Evolutionary conservation across 2,797 vertebrate species (phyloP).

Genomic region (Sebastes vulpes): DNA sequence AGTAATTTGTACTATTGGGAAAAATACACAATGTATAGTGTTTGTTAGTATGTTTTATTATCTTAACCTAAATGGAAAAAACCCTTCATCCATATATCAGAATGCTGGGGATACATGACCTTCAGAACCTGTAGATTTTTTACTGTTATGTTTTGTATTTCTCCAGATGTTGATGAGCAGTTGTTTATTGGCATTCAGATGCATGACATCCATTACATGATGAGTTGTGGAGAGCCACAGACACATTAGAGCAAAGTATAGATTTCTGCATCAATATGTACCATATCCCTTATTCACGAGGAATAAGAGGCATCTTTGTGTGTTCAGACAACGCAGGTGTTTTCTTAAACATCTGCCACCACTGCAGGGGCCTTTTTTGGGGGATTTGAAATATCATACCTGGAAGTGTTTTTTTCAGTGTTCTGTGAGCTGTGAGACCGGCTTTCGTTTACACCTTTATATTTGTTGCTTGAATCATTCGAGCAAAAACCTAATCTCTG

Average conservation of each 20-base stretch:
- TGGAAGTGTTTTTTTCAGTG: not conserved
- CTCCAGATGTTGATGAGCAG: not conserved
- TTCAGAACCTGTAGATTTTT: not conserved
- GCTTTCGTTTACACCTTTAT: not conserved
- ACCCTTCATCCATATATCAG: not conserved
- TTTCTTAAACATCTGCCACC: not conserved
- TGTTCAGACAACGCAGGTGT: not conserved
- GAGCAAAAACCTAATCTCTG: not conserved
- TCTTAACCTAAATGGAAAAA: not conserved
- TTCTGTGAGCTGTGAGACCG: not conserved
- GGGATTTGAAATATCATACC: not conserved
- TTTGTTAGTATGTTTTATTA: not conserved
- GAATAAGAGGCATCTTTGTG: not conserved
- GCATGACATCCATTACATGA: not conserved
- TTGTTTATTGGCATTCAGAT: not conserved
- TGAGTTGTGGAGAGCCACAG: conserved; percentile 1
- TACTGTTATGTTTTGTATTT: not conserved
- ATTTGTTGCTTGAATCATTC: not conserved
- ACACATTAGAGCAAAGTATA: not conserved
- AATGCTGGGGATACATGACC: not conserved
- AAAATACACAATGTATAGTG: too few relatives aligned
- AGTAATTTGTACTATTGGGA: too few relatives aligned
- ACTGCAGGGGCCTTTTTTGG: not conserved
- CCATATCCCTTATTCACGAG: not conserved
- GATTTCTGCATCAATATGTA: not conserved